Evolutionary conservation across 2,888 invertebrate genomes (phyloP).

Genomic region (Agrochola lychnidis): DNA sequence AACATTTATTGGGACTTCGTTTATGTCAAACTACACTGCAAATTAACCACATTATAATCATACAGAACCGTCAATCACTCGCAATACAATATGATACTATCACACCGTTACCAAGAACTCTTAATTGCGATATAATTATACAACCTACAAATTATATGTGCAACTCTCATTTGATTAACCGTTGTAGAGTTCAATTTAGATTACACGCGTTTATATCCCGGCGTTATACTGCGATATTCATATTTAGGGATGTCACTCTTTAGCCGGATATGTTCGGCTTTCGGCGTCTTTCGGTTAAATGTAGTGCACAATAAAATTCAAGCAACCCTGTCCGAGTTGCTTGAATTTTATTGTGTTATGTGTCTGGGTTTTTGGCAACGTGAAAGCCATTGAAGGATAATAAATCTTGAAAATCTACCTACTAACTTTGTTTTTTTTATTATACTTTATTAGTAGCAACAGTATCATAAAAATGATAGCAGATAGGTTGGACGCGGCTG

Average conservation of each 20-base stretch:
- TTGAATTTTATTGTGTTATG: not conserved
- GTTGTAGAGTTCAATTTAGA: slow-evolving; percentile 40
- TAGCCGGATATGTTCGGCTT: not conserved
- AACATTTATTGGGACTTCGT: not conserved
- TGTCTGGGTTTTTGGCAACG: not conserved
- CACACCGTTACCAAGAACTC: slow-evolving; percentile 19
- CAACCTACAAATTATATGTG: slow-evolving; percentile 28
- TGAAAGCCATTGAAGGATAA: not conserved
- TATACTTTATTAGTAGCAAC: too few species aligned
- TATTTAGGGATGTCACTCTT: slow-evolving; percentile 34
- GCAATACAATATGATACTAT: slow-evolving; percentile 12
- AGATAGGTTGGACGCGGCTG: too few species aligned
- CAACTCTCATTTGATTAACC: slow-evolving; percentile 32
- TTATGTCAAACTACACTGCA: not conserved
- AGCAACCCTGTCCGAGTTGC: too few species aligned
- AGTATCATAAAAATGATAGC: too few species aligned
- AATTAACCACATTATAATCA: not conserved
- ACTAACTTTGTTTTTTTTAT: too few species aligned
- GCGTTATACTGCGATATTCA: not conserved
- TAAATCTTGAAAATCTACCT: not conserved
- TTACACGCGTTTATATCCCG: slow-evolving; percentile 19
- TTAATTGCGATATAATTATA: slow-evolving; percentile 33
- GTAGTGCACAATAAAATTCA: too few species aligned
- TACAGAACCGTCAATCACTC: slow-evolving; percentile 4
- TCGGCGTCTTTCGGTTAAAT: not conserved